A percentile compares a stretch with the other conserved stretches of the same genome.
Conservation (phyloP, 2,888 invertebrate genomes). For the Trichogramma dendrolimi region DNA sequence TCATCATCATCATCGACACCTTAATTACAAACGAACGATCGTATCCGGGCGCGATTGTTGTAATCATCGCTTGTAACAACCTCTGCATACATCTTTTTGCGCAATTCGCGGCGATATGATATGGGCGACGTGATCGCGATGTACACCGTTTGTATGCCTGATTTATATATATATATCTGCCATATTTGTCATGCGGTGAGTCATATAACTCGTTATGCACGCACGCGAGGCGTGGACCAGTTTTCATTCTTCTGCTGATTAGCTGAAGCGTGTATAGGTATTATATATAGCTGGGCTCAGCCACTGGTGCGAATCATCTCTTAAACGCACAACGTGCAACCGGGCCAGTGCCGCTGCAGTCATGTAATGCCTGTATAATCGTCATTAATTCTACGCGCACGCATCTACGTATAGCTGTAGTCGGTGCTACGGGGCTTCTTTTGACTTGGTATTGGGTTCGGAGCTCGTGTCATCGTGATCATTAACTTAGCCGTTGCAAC, state of each 20-base stretch:
- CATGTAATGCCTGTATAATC: too few species aligned
- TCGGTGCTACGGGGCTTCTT: too few species aligned
- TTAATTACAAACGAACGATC: conserved; percentile 28
- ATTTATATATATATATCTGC: background rate
- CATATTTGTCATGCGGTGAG: conserved; percentile 14
- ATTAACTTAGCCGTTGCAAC: too few species aligned
- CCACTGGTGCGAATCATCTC: too few species aligned
- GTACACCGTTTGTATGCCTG: background rate
- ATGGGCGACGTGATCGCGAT: conserved; percentile 3
- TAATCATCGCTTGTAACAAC: conserved; percentile 17
- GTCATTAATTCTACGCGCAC: too few species aligned
- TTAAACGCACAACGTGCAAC: too few species aligned
- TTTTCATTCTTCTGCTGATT: conserved; percentile 22
- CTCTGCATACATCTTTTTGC: conserved; percentile 8
- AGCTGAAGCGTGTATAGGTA: too few species aligned
- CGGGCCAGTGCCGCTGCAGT: too few species aligned
- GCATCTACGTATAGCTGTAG: too few species aligned
- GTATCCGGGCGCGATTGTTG: background rate
- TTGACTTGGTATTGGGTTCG: too few species aligned
- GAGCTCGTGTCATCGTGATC: too few species aligned
- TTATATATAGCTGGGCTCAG: too few species aligned
- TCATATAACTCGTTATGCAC: background rate
- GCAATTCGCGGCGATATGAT: background rate
- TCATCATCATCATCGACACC: conserved; percentile 25
- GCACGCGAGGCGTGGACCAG: background rate